Percentiles rank a stretch among this genome's conserved stretches.
These are phyloP conservation scores for Chrysolina haemoptera DNA, from an alignment of 2,888 invertebrate species.

Conservation along the genomic window DNA sequence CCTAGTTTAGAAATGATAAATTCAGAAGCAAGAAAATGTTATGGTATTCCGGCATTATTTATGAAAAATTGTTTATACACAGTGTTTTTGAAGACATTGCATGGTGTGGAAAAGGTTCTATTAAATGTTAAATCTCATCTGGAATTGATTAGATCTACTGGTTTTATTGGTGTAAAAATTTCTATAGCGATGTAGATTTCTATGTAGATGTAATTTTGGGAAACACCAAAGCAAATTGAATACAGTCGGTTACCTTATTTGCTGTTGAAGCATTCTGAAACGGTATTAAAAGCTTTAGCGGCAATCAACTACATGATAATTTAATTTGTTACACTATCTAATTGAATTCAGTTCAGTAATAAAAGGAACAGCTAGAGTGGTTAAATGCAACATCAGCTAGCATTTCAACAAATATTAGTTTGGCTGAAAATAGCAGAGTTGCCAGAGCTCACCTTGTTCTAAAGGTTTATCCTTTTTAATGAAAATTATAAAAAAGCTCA, in stretches of 20 bases:
- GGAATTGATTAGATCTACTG: too few relatives aligned
- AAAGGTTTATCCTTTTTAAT: constrained; percentile 41
- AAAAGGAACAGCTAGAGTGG: neutral
- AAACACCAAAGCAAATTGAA: constrained; percentile 15
- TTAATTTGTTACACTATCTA: neutral
- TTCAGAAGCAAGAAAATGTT: too few relatives aligned
- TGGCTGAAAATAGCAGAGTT: neutral
- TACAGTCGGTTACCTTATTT: constrained; percentile 51
- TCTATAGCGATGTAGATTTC: too few relatives aligned
- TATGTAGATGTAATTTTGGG: too few relatives aligned
- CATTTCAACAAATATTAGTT: constrained; percentile 1
- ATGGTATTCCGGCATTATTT: too few relatives aligned
- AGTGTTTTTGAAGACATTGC: too few relatives aligned
- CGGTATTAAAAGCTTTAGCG: constrained; percentile 39
- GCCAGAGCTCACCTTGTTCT: constrained; percentile 54
- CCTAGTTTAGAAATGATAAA: neutral
- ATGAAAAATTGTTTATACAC: too few relatives aligned
- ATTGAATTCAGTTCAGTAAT: neutral
- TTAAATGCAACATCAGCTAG: neutral
- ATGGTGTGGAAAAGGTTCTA: too few relatives aligned
- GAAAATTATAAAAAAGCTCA: constrained; percentile 28
- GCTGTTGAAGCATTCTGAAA: constrained; percentile 55
- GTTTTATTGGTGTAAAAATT: too few relatives aligned
- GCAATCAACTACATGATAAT: neutral
- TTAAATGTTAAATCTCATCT: too few relatives aligned